Evolutionary conservation across 2,888 invertebrate species (phyloP).

Genomic region (Epistrophe grossulariae): DNA sequence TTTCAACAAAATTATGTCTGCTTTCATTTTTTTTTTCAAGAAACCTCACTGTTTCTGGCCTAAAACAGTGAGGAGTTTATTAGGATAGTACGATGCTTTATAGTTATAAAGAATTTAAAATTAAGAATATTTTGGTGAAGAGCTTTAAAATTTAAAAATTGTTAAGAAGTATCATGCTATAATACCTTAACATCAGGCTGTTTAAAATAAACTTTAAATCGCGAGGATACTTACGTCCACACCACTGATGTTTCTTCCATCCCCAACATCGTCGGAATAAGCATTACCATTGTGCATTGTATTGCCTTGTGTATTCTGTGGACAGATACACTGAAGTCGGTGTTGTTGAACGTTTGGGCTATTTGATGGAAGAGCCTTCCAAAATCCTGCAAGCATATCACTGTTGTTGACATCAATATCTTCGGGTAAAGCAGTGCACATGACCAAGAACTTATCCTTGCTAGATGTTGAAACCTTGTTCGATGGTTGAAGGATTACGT

Average conservation of each 20-base stretch:
- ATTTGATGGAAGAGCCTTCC: constrained; percentile 88
- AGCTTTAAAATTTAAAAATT: too few species aligned
- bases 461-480: constrained; percentile 88
- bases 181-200: too few species aligned
- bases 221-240: constrained; percentile 43
- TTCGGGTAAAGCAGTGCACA: constrained; percentile 89
- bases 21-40: too few species aligned
- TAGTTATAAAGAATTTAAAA: too few species aligned
- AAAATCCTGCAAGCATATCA: constrained; percentile 89
- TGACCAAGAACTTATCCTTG: constrained; percentile 94
- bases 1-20: too few species aligned
- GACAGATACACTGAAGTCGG: constrained; percentile 86
- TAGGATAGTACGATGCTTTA: too few species aligned
- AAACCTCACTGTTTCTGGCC: too few species aligned
- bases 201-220: neutral
- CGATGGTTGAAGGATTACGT: constrained; percentile 90
- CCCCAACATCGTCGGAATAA: constrained; percentile 79
- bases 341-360: constrained; percentile 87
- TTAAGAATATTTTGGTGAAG: too few species aligned
- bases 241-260: constrained; percentile 66
- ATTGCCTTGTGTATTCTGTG: constrained; percentile 41
- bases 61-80: too few species aligned
- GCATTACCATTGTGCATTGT: constrained; percentile 77
- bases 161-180: too few species aligned
- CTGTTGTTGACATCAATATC: constrained; percentile 85